Evolutionary conservation across 2,797 vertebrate species (phyloP), one percentile per base, ranked within the genome.

Genomic region (Rhinoraja longicauda): DNA sequence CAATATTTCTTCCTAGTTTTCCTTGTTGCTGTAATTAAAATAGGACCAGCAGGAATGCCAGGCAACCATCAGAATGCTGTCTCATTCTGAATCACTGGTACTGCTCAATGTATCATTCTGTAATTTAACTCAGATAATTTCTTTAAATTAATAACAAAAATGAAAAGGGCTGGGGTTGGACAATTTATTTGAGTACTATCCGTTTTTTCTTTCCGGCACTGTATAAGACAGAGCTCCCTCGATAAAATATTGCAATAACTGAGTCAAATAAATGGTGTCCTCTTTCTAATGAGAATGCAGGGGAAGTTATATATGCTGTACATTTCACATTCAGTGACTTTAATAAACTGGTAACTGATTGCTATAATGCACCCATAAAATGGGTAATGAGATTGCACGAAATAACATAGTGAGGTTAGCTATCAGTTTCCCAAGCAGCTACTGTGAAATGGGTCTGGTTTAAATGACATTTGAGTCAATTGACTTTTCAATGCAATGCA

Each of bases 391-490:
- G 90, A 75, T 73, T 92, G 21, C 26, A 45, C 4, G 45, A 88
- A 75, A 73, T 92, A 92, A 75, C 90, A 45, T 17, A 0, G 36
- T 75, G 70, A 45, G 72, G 70, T 92, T 92, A 29, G 70, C 39
- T 26, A 73, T 73, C 90, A 53, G 90, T 70, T 73, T 53, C 67
- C 19, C 92, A 92, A 92, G 90, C 90, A 92, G 36, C 75, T 73
- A 73, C 39, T 92, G 90, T 75, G 39, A 92, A 92, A 92, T 92
- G 70, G 39, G 45, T 73, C 29, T 92, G 36, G 70, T 92, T 70
- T 92, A 92, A 92, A 92, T 75, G 90, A 92, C 72, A 73, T 92
- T 92, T 19, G 21, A 92, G 90, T 39, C 70, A 92, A 92, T 92
- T 92, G 70, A 57, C 36, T 73, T 73, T 73, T 45, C 39, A 75